phyloP scores from a whole-genome alignment of 2,888 invertebrate species.

The Cantharis lateralis region DNA sequence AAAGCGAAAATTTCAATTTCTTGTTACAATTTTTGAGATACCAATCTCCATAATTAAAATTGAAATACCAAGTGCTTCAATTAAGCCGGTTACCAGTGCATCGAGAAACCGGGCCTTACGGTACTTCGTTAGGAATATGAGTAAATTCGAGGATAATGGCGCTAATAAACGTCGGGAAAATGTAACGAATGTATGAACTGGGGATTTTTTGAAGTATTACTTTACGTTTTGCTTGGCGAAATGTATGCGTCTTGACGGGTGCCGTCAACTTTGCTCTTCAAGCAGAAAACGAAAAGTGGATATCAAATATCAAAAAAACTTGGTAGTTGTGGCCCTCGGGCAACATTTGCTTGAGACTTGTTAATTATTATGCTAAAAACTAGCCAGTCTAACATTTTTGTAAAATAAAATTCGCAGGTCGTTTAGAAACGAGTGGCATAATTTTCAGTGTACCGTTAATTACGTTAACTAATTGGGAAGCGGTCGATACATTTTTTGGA shows the following conservation, averaged over 20 bases:
- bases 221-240: neutral
- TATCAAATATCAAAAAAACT: neutral
- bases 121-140: neutral
- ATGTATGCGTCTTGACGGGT: neutral
- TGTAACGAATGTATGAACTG: neutral
- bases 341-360: neutral
- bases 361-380: neutral
- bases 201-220: neutral
- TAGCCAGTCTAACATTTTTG: neutral
- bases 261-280: neutral
- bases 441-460: neutral
- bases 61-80: neutral
- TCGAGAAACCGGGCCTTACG: neutral
- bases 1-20: neutral
- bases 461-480: neutral
- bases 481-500: constrained; percentile 1
- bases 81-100: no score
- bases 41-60: neutral
- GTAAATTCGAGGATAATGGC: neutral
- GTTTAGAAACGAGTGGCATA: neutral
- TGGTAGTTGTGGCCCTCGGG: neutral
- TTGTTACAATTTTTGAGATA: neutral
- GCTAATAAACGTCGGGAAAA: neutral
- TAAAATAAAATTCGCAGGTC: neutral
- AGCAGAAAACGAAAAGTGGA: neutral